These are phyloP conservation scores for Cynopterus sphinx DNA, from an alignment of 2,797 vertebrate species.

Conservation along the genomic window DNA sequence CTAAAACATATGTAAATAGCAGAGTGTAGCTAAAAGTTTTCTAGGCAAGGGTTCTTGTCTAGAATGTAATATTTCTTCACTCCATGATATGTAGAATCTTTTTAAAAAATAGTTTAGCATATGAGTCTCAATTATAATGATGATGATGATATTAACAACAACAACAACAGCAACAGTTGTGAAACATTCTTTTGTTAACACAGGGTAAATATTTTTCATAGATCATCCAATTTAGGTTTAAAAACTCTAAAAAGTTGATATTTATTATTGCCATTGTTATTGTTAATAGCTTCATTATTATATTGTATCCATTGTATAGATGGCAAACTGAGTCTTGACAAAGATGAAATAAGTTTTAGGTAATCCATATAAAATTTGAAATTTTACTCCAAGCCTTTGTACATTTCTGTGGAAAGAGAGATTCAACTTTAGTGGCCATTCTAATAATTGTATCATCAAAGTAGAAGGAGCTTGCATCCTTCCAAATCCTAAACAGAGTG, in stretches of 20 bases:
- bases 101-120: background rate
- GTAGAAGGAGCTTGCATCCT: background rate
- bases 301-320: background rate
- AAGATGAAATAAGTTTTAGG: background rate
- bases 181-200: background rate
- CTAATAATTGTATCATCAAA: background rate
- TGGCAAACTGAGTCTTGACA: background rate
- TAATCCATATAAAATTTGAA: background rate
- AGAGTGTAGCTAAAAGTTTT: background rate
- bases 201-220: background rate
- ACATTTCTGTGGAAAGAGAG: background rate
- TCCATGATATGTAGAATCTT: background rate
- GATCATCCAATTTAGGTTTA: background rate
- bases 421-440: background rate
- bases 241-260: background rate
- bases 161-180: background rate
- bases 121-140: background rate
- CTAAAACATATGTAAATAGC: background rate
- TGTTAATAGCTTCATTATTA: background rate
- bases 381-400: background rate
- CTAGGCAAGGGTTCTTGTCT: background rate
- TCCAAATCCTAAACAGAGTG: background rate
- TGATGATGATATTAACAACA: background rate
- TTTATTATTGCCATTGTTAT: background rate
- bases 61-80: background rate